Percentiles rank a stretch among this genome's conserved stretches.
phyloP scores from a whole-genome alignment of 2,888 invertebrate genomes.

The Tipula unca region DNA sequence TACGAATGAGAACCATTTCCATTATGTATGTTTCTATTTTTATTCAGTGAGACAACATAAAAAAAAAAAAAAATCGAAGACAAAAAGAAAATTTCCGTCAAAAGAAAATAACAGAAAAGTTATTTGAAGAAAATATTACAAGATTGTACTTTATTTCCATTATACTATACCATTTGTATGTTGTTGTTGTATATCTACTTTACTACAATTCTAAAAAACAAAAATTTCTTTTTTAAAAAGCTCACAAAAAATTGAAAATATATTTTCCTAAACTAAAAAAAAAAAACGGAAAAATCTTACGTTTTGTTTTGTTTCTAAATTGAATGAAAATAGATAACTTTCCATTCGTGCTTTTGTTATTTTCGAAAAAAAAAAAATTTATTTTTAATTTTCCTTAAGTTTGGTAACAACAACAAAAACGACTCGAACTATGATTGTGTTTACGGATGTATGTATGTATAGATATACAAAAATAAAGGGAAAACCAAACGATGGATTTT shows the following conservation, averaged over 20 bases:
- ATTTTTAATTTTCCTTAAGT: not conserved
- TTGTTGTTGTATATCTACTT: not conserved
- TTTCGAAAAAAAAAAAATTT: not conserved
- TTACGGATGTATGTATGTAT: too few species aligned
- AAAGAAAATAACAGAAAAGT: not conserved
- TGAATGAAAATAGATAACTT: not conserved
- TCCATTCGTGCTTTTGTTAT: not conserved
- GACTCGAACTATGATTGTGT: not conserved
- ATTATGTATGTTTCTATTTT: not conserved
- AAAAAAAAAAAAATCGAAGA: not conserved
- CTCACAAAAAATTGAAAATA: not conserved
- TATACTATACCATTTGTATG: not conserved
- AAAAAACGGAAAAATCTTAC: not conserved
- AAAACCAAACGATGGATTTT: not conserved
- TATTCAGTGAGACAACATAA: not conserved
- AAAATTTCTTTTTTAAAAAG: not conserved
- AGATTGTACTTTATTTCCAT: constrained; percentile 8
- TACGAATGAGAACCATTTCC: not conserved
- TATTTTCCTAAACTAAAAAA: not conserved
- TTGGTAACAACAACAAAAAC: not conserved
- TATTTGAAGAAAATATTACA: not conserved
- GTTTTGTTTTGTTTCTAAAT: not conserved
- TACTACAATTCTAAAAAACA: not conserved
- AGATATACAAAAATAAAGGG: not conserved
- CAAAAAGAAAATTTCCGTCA: not conserved